Conservation (phyloP, 2,113 vertebrate species). For the Xiphias gladius region DNA sequence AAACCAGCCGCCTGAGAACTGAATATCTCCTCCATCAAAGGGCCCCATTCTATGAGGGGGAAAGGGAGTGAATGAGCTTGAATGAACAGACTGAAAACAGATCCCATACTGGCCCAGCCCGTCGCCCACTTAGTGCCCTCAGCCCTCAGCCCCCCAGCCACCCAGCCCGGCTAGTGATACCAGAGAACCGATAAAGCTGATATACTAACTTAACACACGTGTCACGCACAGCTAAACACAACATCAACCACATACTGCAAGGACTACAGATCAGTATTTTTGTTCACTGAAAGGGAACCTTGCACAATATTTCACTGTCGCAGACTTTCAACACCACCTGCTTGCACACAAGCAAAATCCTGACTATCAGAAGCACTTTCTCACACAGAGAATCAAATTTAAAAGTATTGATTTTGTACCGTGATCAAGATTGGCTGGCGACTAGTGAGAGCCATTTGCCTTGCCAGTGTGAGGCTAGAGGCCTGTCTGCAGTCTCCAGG, state of each 20-base stretch:
- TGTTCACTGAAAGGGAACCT: constrained; percentile 40
- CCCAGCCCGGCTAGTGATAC: constrained; percentile 60
- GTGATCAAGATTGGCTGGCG: constrained; percentile 76
- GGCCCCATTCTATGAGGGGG: constrained; percentile 77
- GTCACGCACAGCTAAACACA: constrained; percentile 71
- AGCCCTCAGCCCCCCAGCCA: constrained; percentile 45
- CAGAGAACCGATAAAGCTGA: constrained; percentile 73
- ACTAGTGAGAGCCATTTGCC: constrained; percentile 75
- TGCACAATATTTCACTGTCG: constrained; percentile 14
- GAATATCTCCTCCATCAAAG: constrained; percentile 86
- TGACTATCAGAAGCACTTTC: no score
- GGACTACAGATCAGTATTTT: constrained; percentile 43
- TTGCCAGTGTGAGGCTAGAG: constrained; percentile 77
- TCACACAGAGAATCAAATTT: constrained; percentile 39
- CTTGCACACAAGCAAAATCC: no score
- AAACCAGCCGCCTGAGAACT: constrained; percentile 84
- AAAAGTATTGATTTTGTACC: constrained; percentile 53
- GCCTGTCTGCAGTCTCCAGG: constrained; percentile 65
- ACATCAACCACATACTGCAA: constrained; percentile 45
- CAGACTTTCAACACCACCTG: constrained; percentile 11
- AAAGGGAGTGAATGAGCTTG: constrained; percentile 78
- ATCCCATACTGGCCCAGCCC: constrained; percentile 72
- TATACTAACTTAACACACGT: constrained; percentile 74
- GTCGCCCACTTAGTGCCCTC: constrained; percentile 82
- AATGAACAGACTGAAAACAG: constrained; percentile 83